Conservation (phyloP, 2,113 vertebrate species). For the Strix uralensis region DNA sequence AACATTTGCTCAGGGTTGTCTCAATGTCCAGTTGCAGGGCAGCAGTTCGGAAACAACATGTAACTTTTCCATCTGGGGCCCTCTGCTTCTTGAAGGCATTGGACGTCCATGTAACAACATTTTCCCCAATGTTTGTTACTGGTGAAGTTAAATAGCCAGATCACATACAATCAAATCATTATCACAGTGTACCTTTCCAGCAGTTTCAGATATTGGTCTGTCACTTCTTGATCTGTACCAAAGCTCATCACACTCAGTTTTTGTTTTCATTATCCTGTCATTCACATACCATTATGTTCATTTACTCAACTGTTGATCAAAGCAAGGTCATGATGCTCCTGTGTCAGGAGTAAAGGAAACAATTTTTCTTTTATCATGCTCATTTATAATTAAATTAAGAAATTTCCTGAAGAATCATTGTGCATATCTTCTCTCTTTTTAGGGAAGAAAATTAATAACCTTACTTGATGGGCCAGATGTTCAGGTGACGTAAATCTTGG, state of each 20-base stretch:
- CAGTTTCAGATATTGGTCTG: not conserved
- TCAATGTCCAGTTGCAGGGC: not conserved
- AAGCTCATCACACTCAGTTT: not conserved
- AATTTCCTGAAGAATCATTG: not conserved
- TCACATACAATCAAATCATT: not conserved
- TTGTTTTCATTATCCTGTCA: not conserved
- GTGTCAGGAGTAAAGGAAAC: not conserved
- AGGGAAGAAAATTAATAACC: not conserved
- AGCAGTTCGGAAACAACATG: not conserved
- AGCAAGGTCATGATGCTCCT: not conserved
- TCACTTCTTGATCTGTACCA: not conserved
- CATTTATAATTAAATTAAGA: not conserved
- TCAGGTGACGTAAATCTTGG: not conserved
- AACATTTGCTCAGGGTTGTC: not conserved
- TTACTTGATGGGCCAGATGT: not conserved
- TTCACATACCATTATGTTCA: not conserved
- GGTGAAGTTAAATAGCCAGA: not conserved
- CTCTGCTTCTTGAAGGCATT: not conserved
- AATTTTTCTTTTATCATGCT: not conserved
- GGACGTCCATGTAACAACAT: not conserved
- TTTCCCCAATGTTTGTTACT: not conserved
- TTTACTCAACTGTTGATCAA: not conserved
- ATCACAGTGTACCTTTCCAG: not conserved
- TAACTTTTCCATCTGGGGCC: not conserved
- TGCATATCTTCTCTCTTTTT: not conserved